Conservation (phyloP, 1,140 invertebrate species). For the Leptinotarsa lineolata region DNA sequence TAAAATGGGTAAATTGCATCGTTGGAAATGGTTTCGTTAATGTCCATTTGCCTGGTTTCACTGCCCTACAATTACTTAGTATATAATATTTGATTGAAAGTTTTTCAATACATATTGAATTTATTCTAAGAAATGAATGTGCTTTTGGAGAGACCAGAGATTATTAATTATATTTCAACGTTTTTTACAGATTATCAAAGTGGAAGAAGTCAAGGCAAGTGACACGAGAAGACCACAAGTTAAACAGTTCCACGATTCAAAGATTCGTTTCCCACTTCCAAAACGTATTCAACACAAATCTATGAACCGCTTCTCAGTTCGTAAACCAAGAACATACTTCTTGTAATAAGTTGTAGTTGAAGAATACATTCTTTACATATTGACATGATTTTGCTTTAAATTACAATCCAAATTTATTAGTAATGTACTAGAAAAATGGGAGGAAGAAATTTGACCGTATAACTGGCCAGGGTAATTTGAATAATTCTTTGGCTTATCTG, state of each 20-base stretch:
- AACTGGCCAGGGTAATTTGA: too few species aligned
- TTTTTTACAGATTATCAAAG: slow-evolving; percentile 88
- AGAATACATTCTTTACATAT: slow-evolving; percentile 28
- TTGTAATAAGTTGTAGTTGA: slow-evolving; percentile 62
- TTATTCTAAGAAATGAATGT: too few species aligned
- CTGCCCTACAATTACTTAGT: slow-evolving; percentile 1
- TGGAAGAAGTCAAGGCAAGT: slow-evolving; percentile 84
- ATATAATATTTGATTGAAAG: not conserved
- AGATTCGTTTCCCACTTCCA: slow-evolving; percentile 94
- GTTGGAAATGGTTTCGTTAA: slow-evolving; percentile 21
- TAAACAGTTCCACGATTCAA: slow-evolving; percentile 97
- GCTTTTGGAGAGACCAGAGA: too few species aligned
- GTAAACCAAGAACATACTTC: slow-evolving; percentile 93
- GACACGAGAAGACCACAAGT: slow-evolving; percentile 92
- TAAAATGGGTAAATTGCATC: slow-evolving; percentile 22
- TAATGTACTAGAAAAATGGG: too few species aligned
- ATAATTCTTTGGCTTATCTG: too few species aligned
- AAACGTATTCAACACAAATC: slow-evolving; percentile 86
- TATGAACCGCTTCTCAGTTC: slow-evolving; percentile 81
- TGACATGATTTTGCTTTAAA: not conserved
- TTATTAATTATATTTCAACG: too few species aligned
- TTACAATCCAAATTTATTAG: too few species aligned
- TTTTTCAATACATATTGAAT: not conserved
- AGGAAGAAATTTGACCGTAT: too few species aligned
- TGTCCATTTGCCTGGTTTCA: slow-evolving; percentile 21